Base-by-base conservation (phyloP, 2,888 invertebrate genomes). In the Cecidostiba fungosa region DNA sequence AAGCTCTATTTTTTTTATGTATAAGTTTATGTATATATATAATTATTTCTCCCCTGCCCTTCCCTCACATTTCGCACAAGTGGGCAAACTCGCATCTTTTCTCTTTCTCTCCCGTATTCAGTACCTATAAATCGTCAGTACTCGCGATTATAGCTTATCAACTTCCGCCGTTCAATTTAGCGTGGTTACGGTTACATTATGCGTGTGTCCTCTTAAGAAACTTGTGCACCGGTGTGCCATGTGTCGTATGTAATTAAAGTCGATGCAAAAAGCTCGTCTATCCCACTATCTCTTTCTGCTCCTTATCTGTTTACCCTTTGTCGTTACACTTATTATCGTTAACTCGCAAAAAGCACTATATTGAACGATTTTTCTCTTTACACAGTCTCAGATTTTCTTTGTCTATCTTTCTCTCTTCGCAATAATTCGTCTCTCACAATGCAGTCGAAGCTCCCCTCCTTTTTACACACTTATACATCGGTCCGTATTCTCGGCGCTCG, bases 1-100 rank as follows among this genome's bases (percentile, higher is more conserved):
- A 86, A 86, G 86, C 86, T 85, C 92, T 93, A 92, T 19, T 91
- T 89, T 76, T 62, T 86, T 82, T 81, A 89, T 90, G 89, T 91
- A 91, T 92, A 91, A 91, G 90, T 83, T 76, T 72, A 50, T 54
- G 69, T 72, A 79, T 77, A 77, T 77, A 80, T 91, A 91, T 88
- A 90, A 90, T 90, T 90, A 90, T 85, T 76, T 76, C 10, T 81
- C 74, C 26, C n/a, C 50, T 50, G 8, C 32, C 50, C 8, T 26
- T 70, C 32, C 23, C 88, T 88, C 87, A 89, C 89, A 89, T 89
- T 86, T 87, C 86, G 62, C 77, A 87, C 86, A 88, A 87, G 85
- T 87, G 87, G 86, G 86, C 82, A 83, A 86, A 88, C 82, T n/a
- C 39, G 26, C 16, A n/a, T n/a, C 69, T 26, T 73, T n/a, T 26